Evolutionary conservation across 2,797 vertebrate genomes (phyloP).

Genomic region (Iguana delicatissima): DNA sequence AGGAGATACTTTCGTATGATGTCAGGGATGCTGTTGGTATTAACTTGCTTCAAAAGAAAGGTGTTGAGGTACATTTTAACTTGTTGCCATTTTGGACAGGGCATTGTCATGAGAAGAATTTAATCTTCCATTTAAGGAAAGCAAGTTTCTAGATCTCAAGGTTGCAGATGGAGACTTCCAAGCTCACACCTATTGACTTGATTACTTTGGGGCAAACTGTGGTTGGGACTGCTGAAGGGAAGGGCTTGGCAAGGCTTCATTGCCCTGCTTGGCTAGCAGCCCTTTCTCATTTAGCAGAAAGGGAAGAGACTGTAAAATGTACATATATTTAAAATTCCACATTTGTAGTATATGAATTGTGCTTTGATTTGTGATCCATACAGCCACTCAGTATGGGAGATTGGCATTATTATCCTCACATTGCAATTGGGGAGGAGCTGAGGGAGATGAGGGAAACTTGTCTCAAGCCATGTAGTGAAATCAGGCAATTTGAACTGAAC

Average conservation of each 20-base stretch:
- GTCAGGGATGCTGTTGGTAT: constrained; percentile 84
- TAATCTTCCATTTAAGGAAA: background rate
- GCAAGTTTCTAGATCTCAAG: background rate
- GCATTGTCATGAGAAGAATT: background rate
- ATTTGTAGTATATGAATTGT: background rate
- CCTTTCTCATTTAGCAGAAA: background rate
- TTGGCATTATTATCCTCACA: no score
- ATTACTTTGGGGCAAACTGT: no score
- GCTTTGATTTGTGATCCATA: background rate
- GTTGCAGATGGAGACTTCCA: background rate
- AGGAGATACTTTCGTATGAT: constrained; percentile 87
- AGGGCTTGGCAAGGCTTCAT: background rate
- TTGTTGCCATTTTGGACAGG: background rate
- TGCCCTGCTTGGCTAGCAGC: background rate
- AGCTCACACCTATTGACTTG: background rate
- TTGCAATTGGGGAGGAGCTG: background rate
- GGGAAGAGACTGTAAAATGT: background rate
- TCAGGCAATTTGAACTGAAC: no score
- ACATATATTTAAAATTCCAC: background rate
- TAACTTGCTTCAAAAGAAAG: constrained; percentile 81
- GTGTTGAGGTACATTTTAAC: constrained; percentile 83
- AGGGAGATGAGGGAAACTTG: background rate
- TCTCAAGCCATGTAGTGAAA: background rate
- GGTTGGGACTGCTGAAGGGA: background rate
- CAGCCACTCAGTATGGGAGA: no score